Base-by-base conservation (phyloP, 2,888 invertebrate species). In the Phorcus lineatus region DNA sequence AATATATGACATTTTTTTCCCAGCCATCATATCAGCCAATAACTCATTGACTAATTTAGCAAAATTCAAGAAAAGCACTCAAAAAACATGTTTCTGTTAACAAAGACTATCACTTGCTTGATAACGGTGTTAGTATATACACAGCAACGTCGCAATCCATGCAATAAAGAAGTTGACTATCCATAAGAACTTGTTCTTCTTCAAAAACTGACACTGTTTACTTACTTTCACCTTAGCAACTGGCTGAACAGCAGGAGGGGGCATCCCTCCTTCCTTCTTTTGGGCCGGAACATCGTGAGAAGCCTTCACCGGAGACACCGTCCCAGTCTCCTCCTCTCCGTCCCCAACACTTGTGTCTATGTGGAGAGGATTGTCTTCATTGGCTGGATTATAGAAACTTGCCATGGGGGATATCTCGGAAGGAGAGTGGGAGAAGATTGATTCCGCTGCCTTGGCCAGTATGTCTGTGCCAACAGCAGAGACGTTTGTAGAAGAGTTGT, bases 361-460 rank as follows among this genome's bases (percentile, higher is more conserved):
- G 47, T 90, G 90, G 16, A 91, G 83, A 9, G 90, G 89, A 80
- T 90, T 89, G 80, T 90, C 91, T 74, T 91, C 91, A 85, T 91
- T 88, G 47, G 90, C 90, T 24, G 90, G 88, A 74, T 91, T 91
- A 82, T 90, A 91, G 82, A 90, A 91, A 36, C 88, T 87, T 19
- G 90, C 87, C 1, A 83, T 82, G 74, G 88, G 87, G 4, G 87
- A 85, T 28, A 88, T 86, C 52, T 88, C 88, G 57, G 83, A 83
- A 4, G 85, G 82, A 0, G 87, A 85, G 13, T 77, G 62, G 9
- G 88, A 87, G 79, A 93, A 93, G 54, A 93, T 93, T 0, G 93
- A 93, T 81, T 93, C 92, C 16, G 93, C 92, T 22, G 93, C 93
- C 87, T 93, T 91, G 6, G 93, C 93, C 74, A 93, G 87, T 80